Percentiles rank a stretch among this genome's conserved stretches.
These are phyloP conservation scores for Jordanella pulchra DNA, from an alignment of 2,797 vertebrate species.

Conservation along the genomic window DNA sequence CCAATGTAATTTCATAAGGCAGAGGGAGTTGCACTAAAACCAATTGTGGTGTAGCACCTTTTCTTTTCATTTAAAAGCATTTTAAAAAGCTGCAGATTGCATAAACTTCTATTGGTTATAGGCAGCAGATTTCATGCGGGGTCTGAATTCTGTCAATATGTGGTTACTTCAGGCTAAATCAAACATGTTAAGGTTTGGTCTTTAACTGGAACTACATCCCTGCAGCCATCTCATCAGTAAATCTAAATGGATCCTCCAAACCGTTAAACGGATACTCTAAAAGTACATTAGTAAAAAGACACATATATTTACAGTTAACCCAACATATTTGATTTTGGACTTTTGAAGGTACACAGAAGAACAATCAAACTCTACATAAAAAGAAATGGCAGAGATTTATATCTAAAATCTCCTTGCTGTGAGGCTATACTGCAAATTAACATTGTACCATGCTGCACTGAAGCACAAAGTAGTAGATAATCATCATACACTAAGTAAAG, in stretches of 20 bases:
- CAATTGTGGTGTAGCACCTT: too few relatives aligned
- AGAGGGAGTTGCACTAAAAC: too few relatives aligned
- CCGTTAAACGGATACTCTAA: not conserved
- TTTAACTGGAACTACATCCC: not conserved
- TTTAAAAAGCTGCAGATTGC: not conserved
- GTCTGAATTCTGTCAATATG: not conserved
- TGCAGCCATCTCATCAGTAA: not conserved
- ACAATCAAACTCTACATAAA: not conserved
- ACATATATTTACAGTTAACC: not conserved
- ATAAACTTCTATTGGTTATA: not conserved
- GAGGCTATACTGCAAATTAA: not conserved
- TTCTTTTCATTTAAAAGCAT: not conserved
- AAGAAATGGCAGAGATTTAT: not conserved
- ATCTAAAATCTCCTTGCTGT: not conserved
- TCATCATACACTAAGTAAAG: constrained; percentile 54
- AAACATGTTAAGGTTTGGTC: not conserved
- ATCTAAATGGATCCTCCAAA: not conserved
- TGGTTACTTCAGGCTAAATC: not conserved
- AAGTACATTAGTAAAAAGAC: not conserved
- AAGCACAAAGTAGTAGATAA: constrained; percentile 23
- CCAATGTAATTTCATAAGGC: not conserved
- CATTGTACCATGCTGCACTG: not conserved
- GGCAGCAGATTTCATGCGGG: not conserved
- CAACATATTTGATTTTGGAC: too few relatives aligned
- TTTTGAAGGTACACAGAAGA: not conserved